These are phyloP conservation scores for Enteromius fasciolatus DNA, from an alignment of 2,797 vertebrate species.

Conservation along the genomic window DNA sequence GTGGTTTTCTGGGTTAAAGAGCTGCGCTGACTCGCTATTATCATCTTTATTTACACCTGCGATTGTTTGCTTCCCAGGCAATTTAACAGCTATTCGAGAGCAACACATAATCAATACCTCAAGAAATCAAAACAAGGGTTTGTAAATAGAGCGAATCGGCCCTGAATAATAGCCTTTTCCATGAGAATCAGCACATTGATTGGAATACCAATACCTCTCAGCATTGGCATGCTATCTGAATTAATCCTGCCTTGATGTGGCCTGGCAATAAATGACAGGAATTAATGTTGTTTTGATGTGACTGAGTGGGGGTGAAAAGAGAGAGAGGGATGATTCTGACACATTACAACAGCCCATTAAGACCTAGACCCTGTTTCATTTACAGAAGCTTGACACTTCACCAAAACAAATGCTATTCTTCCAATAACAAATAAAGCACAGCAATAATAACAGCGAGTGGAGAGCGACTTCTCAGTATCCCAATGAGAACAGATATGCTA, in stretches of 20 bases:
- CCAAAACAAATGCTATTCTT: slow-evolving; percentile 75
- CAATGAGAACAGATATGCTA: slow-evolving; percentile 79
- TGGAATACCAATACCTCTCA: slow-evolving; percentile 74
- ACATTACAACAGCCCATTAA: slow-evolving; percentile 73
- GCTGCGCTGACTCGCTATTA: slow-evolving; percentile 36
- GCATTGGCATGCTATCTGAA: slow-evolving; percentile 49
- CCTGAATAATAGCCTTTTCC: slow-evolving; percentile 70
- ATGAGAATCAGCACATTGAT: slow-evolving; percentile 76
- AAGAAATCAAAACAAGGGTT: slow-evolving; percentile 59
- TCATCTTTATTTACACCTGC: slow-evolving; percentile 65
- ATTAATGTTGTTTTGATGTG: slow-evolving; percentile 72
- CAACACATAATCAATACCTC: slow-evolving; percentile 73
- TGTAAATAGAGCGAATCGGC: slow-evolving; percentile 59
- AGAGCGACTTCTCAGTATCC: slow-evolving; percentile 72
- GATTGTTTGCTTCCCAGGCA: slow-evolving; percentile 67
- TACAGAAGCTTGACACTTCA: slow-evolving; percentile 78
- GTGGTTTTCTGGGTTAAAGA: background rate
- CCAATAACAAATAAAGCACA: slow-evolving; percentile 79
- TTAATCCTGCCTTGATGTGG: slow-evolving; percentile 61
- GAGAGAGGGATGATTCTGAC: slow-evolving; percentile 20
- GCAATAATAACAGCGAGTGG: slow-evolving; percentile 55
- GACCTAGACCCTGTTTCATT: slow-evolving; percentile 70
- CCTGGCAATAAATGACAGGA: slow-evolving; percentile 69
- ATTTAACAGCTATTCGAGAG: slow-evolving; percentile 67
- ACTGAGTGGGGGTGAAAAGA: slow-evolving; percentile 60